These are phyloP conservation scores for Sialia sialis DNA, from an alignment of 2,113 vertebrate species.

Conservation along the genomic window DNA sequence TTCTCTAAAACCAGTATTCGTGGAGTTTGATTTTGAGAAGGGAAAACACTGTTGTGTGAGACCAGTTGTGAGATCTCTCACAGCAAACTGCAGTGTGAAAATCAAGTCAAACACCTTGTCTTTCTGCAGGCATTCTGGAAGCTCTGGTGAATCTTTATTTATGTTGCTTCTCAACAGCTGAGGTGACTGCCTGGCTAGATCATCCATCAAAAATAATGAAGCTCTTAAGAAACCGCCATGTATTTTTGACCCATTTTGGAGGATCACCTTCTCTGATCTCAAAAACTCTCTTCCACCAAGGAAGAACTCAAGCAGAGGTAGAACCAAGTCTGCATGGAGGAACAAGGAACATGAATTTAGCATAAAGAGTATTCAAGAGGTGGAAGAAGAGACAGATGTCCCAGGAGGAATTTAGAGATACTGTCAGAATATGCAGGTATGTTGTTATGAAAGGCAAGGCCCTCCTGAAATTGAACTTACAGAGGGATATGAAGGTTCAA, in stretches of 20 bases:
- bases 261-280: neutral
- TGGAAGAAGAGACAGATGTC: neutral
- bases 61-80: neutral
- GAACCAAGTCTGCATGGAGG: neutral
- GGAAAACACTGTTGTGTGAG: neutral
- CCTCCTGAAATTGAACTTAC: neutral
- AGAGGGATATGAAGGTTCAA: neutral
- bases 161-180: neutral
- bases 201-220: neutral
- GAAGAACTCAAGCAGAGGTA: neutral
- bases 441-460: neutral
- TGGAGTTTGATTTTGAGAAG: neutral
- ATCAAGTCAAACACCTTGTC: neutral
- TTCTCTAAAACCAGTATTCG: neutral
- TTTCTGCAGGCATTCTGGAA: neutral
- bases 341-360: neutral
- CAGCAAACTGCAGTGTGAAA: neutral
- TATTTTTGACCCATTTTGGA: neutral
- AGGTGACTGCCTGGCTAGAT: neutral
- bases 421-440: neutral
- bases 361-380: neutral
- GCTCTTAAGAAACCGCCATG: neutral
- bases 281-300: neutral
- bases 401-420: neutral
- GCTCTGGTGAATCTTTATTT: neutral